phyloP scores from a whole-genome alignment of 2,113 vertebrate genomes.

The Lanius ludovicianus region DNA sequence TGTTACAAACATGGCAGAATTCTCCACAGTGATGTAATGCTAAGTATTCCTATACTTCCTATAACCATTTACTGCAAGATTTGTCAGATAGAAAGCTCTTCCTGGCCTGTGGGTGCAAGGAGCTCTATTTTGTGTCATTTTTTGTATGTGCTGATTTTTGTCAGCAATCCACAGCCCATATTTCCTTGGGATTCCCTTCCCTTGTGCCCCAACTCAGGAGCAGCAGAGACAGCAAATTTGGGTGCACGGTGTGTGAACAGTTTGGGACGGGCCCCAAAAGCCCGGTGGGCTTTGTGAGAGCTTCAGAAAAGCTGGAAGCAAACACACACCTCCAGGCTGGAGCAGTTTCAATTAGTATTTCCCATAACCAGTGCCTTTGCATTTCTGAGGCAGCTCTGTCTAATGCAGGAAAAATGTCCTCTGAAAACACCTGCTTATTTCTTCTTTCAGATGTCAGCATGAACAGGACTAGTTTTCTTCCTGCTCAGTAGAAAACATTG shows the following conservation, averaged over 20 bases:
- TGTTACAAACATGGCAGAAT: neutral
- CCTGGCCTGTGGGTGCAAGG: neutral
- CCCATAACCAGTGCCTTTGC: neutral
- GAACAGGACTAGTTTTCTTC: neutral
- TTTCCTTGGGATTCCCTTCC: neutral
- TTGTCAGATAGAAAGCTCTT: neutral
- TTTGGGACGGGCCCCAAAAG: neutral
- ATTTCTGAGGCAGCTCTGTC: neutral
- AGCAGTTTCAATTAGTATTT: neutral
- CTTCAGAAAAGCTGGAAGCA: neutral
- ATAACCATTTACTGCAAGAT: neutral
- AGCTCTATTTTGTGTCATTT: neutral
- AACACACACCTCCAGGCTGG: neutral
- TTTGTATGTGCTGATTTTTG: neutral
- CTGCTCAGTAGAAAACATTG: neutral
- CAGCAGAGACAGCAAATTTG: neutral
- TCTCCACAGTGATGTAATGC: neutral
- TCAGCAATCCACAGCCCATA: neutral
- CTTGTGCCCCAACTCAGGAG: neutral
- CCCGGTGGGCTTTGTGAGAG: neutral
- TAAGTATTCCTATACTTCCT: neutral
- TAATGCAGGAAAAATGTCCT: neutral
- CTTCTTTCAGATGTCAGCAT: neutral
- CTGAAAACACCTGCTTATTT: slow-evolving; percentile 50
- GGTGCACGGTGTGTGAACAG: neutral